Evolutionary conservation across 2,113 vertebrate species (phyloP).

Genomic region (Elephantulus edwardii): DNA sequence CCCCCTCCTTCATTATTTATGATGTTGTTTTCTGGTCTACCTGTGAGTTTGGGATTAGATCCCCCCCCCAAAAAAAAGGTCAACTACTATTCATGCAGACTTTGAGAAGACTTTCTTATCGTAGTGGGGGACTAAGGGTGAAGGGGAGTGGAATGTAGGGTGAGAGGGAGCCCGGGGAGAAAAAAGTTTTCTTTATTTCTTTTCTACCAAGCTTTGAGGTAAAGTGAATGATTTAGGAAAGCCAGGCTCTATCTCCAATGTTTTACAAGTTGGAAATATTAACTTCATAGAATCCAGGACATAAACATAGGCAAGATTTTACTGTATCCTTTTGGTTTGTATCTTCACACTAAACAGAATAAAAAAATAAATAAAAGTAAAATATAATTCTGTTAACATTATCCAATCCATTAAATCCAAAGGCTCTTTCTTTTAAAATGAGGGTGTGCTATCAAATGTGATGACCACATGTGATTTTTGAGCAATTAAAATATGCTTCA

Average conservation of each 20-base stretch:
- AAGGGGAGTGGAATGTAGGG: not conserved
- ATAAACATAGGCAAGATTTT: not conserved
- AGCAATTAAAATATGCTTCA: not conserved
- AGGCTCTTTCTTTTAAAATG: not conserved
- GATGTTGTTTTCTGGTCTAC: not conserved
- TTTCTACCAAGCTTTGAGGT: not conserved
- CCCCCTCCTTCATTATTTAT: not conserved
- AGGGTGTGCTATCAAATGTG: not conserved
- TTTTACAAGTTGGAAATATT: not conserved
- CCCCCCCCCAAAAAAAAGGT: not conserved
- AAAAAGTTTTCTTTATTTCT: not conserved
- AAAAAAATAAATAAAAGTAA: not conserved
- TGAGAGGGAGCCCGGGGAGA: not conserved
- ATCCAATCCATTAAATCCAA: not conserved
- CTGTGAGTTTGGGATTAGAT: not conserved
- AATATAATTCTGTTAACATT: not conserved
- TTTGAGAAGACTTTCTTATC: not conserved
- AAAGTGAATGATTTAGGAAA: slow-evolving; percentile 23
- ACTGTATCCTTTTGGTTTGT: not conserved
- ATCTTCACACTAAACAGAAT: not conserved
- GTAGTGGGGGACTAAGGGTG: not conserved
- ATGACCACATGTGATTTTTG: not conserved
- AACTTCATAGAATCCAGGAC: not conserved
- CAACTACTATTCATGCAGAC: not conserved
- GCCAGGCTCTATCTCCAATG: not conserved